A percentile compares a stretch with the other conserved stretches of the same genome.
These are phyloP conservation scores for Enteromius unitaeniatus DNA, from an alignment of 2,797 vertebrate genomes.

Conservation along the genomic window DNA sequence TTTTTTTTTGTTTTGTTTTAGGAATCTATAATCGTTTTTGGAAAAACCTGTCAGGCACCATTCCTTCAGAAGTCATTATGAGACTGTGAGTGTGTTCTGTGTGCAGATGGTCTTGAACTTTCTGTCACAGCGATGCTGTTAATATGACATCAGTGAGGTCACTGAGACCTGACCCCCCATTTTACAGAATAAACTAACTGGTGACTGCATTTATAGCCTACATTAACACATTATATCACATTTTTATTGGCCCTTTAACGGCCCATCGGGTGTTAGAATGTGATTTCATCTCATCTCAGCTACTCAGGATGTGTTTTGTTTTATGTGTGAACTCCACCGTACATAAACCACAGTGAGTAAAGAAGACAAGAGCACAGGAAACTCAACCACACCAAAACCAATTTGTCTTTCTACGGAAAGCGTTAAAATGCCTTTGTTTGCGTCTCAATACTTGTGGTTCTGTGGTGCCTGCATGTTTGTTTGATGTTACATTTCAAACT, in stretches of 20 bases:
- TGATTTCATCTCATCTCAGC: not conserved
- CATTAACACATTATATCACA: not conserved
- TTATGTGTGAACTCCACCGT: not conserved
- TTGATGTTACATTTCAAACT: not conserved
- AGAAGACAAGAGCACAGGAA: slow-evolving; percentile 13
- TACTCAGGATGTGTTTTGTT: not conserved
- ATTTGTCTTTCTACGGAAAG: not conserved
- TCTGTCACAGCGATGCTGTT: not conserved
- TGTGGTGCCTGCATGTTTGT: not conserved
- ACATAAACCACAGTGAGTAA: not conserved
- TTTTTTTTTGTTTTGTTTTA: no score
- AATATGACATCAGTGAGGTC: not conserved
- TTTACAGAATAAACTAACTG: not conserved
- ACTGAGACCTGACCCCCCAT: not conserved
- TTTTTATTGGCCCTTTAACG: not conserved
- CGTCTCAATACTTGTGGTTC: not conserved
- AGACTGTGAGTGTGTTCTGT: not conserved
- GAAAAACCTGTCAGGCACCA: not conserved
- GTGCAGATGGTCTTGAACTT: not conserved
- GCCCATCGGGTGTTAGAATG: not conserved
- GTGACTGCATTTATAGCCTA: not conserved
- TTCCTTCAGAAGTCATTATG: not conserved
- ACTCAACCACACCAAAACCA: not conserved
- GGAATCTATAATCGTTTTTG: not conserved
- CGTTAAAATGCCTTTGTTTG: not conserved